Percentiles rank a stretch among this genome's conserved stretches.
Evolutionary conservation across 2,888 invertebrate species (phyloP).

Genomic region (Heteromurus nitidus): DNA sequence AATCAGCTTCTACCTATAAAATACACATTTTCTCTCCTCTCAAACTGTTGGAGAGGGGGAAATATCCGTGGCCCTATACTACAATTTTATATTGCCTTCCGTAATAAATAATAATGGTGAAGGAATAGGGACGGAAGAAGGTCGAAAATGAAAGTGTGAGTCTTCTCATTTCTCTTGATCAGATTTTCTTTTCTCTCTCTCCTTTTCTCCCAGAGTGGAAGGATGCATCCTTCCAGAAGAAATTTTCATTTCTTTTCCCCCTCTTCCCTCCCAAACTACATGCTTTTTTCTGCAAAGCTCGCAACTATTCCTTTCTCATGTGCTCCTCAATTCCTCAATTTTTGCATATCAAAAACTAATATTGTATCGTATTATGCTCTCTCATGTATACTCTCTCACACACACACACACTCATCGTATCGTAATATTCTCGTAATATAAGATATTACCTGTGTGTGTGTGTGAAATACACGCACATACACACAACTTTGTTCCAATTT

Average conservation of each 20-base stretch:
- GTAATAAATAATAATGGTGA: neutral
- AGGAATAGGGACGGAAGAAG: neutral
- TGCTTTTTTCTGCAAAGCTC: neutral
- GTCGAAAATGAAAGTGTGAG: conserved; percentile 13
- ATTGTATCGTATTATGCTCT: neutral
- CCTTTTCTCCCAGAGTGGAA: neutral
- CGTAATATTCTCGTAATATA: neutral
- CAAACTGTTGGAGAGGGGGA: too few relatives aligned
- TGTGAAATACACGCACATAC: neutral
- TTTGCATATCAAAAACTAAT: conserved; percentile 17
- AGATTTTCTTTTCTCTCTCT: neutral
- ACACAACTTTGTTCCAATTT: neutral
- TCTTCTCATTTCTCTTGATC: conserved; percentile 11
- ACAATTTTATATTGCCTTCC: too few relatives aligned
- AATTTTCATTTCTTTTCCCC: conserved; percentile 28
- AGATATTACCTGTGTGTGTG: neutral
- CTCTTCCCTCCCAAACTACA: neutral
- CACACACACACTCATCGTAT: neutral
- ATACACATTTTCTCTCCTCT: neutral
- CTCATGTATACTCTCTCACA: too few relatives aligned
- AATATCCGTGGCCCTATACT: too few relatives aligned
- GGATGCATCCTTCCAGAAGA: conserved; percentile 41
- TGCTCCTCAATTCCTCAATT: too few relatives aligned
- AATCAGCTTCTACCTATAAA: too few relatives aligned
- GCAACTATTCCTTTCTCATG: too few relatives aligned